Conservation (phyloP, 1,140 invertebrate species). For the Tribolium castaneum region DNA sequence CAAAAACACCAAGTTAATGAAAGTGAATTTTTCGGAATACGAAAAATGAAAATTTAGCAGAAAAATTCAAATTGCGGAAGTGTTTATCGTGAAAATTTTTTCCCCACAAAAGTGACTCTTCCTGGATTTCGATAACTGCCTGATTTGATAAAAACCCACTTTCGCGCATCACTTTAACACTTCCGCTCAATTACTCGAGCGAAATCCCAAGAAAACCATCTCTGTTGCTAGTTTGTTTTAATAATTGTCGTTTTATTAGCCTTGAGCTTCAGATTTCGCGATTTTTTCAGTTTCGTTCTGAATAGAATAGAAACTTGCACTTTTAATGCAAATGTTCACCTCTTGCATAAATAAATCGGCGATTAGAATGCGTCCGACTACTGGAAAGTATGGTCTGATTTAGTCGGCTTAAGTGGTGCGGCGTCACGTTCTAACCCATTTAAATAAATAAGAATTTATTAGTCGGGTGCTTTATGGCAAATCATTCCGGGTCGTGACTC, state of each 20-base stretch:
- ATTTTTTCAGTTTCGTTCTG: background rate
- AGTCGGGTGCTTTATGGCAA: constrained; percentile 9
- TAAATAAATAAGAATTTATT: constrained; percentile 36
- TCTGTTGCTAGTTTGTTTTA: constrained; percentile 6
- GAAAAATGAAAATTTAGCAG: too few species aligned
- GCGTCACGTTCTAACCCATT: constrained; percentile 27
- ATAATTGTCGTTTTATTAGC: background rate
- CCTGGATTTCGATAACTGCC: background rate
- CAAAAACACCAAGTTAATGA: too few species aligned
- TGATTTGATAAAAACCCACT: background rate
- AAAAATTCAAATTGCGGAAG: background rate
- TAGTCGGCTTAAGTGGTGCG: background rate
- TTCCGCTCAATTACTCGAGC: background rate
- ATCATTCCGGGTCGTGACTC: constrained; percentile 28
- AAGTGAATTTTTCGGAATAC: too few species aligned
- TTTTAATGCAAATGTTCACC: constrained; percentile 24
- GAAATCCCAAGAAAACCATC: constrained; percentile 6
- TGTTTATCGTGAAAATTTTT: background rate
- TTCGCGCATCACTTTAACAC: background rate
- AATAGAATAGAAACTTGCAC: constrained; percentile 25
- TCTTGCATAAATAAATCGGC: constrained; percentile 5
- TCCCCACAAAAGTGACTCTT: background rate
- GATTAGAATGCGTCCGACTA: constrained; percentile 6
- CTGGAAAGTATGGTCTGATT: constrained; percentile 18
- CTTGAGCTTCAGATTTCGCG: background rate